Evolutionary conservation across 2,888 invertebrate species (phyloP).

Genomic region (Toxonevra muliebris): DNA sequence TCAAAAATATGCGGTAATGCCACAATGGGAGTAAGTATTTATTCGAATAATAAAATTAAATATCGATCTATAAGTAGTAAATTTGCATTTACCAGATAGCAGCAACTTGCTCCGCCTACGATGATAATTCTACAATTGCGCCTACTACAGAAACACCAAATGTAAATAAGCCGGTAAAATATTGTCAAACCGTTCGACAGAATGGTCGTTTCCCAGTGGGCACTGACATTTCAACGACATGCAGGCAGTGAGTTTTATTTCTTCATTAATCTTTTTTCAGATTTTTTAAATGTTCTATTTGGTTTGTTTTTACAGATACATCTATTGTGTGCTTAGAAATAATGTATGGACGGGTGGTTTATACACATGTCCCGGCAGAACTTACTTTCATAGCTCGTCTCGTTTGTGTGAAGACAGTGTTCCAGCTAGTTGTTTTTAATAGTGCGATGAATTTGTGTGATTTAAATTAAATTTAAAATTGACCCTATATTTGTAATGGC

Average conservation of each 20-base stretch:
- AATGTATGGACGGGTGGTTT: slow-evolving; percentile 48
- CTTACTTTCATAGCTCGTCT: slow-evolving; percentile 44
- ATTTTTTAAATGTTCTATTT: background rate
- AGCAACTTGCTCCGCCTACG: slow-evolving; percentile 48
- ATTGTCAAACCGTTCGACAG: slow-evolving; percentile 42
- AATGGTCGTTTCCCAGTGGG: slow-evolving; percentile 46
- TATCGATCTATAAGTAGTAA: background rate
- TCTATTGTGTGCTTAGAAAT: slow-evolving; percentile 43
- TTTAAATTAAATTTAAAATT: too few species aligned
- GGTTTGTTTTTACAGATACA: slow-evolving; percentile 42
- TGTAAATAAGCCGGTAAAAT: slow-evolving; percentile 37
- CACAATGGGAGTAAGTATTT: slow-evolving; percentile 27
- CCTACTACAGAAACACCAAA: slow-evolving; percentile 20
- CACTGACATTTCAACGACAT: slow-evolving; percentile 44
- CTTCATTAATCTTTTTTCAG: background rate
- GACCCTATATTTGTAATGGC: too few species aligned
- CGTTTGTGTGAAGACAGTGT: slow-evolving; percentile 37
- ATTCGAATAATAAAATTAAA: background rate
- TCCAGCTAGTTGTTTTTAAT: slow-evolving; percentile 45
- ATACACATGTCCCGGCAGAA: slow-evolving; percentile 49
- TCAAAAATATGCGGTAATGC: slow-evolving; percentile 35
- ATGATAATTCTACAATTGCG: slow-evolving; percentile 27
- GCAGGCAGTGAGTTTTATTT: slow-evolving; percentile 44
- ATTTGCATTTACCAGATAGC: slow-evolving; percentile 19
- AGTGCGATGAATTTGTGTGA: too few species aligned